Percentiles rank a stretch among this genome's conserved stretches.
These are phyloP conservation scores for Patiria pectinifera DNA, from an alignment of 53 echinoderm and acorn worm genomes.

Conservation along the genomic window DNA sequence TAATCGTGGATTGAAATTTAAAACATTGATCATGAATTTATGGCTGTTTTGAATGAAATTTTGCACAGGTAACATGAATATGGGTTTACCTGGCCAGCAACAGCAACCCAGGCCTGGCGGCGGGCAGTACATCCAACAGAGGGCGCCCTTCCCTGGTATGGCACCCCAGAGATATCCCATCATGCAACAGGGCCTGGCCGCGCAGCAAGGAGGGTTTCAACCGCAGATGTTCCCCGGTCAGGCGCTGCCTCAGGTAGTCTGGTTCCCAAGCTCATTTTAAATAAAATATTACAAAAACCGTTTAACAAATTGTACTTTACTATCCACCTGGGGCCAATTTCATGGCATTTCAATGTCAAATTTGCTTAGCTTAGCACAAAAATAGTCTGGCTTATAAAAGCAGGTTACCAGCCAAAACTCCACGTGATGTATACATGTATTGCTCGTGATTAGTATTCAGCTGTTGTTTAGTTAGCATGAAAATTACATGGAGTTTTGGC, in stretches of 20 bases:
- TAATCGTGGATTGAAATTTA: too few species aligned
- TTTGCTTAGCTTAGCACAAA: too few species aligned
- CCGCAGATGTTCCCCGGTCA: constrained; percentile 63
- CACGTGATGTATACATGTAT: too few species aligned
- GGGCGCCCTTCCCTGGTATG: constrained; percentile 55
- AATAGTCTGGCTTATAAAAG: too few species aligned
- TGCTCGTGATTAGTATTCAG: too few species aligned
- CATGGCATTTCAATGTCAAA: background rate
- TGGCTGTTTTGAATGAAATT: background rate
- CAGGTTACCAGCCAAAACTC: too few species aligned
- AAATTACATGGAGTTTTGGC: too few species aligned
- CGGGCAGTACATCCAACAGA: constrained; percentile 66
- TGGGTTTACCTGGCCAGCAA: constrained; percentile 54
- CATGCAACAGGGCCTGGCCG: constrained; percentile 70
- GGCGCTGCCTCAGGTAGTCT: constrained; percentile 64
- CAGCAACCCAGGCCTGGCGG: constrained; percentile 71
- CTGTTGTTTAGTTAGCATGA: too few species aligned
- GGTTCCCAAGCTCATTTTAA: background rate
- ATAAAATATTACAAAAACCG: too few species aligned
- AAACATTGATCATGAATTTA: background rate
- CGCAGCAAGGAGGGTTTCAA: constrained; percentile 51
- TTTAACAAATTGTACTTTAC: too few species aligned
- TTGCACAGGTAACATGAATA: constrained; percentile 48
- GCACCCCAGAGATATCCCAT: constrained; percentile 72
- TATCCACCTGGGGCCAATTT: too few species aligned